phyloP scores from a whole-genome alignment of 2,888 invertebrate genomes.

The Leptodirus hochenwartii region DNA sequence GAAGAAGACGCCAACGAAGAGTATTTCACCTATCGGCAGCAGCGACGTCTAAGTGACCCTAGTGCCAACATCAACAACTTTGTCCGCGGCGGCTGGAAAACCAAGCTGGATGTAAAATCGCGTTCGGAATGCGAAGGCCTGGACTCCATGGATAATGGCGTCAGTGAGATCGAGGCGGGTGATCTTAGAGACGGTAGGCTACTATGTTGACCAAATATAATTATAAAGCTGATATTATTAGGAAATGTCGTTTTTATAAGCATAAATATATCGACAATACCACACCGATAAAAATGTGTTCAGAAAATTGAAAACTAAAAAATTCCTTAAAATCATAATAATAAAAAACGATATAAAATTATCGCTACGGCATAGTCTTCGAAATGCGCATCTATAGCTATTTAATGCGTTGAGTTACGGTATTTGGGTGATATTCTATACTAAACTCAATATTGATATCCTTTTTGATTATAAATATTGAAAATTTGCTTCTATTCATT shows the following conservation, averaged over 20 bases:
- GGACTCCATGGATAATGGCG: constrained; percentile 65
- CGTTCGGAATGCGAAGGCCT: constrained; percentile 86
- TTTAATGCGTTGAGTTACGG: too few species aligned
- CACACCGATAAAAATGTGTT: too few species aligned
- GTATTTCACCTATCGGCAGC: constrained; percentile 52
- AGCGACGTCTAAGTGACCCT: constrained; percentile 80
- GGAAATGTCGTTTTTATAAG: too few species aligned
- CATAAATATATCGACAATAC: too few species aligned
- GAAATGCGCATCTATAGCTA: too few species aligned
- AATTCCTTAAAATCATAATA: too few species aligned
- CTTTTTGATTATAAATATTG: constrained; percentile 1
- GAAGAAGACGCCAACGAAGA: constrained; percentile 75
- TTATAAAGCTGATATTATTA: too few species aligned
- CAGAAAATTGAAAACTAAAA: too few species aligned
- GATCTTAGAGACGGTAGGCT: constrained; percentile 76
- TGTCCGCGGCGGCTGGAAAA: constrained; percentile 66
- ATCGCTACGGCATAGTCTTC: too few species aligned
- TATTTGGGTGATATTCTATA: too few species aligned
- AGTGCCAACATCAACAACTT: constrained; percentile 78
- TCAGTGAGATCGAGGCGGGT: constrained; percentile 85
- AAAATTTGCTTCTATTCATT: not conserved
- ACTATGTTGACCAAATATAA: not conserved
- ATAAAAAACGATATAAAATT: too few species aligned
- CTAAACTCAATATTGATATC: too few species aligned
- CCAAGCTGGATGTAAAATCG: constrained; percentile 46